Percentiles rank a stretch among this genome's conserved stretches.
Conservation (phyloP, 2,797 vertebrate genomes). For the Hippopotamyrus pictus region DNA sequence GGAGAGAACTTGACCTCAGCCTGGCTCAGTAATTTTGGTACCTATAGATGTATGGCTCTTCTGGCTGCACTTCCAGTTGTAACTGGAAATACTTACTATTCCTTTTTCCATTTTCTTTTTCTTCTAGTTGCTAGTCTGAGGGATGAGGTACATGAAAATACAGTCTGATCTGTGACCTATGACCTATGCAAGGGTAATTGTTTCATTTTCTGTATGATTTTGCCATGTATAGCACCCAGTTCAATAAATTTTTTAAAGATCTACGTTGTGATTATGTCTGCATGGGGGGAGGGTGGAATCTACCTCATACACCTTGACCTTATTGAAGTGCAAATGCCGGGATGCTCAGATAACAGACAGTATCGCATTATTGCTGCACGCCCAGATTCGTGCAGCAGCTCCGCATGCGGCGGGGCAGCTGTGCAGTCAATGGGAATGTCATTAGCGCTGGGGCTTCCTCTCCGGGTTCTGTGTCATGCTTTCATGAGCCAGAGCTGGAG, state of each 20-base stretch:
- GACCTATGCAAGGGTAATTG: conserved; percentile 74
- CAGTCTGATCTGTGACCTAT: conserved; percentile 51
- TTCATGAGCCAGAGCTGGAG: neutral
- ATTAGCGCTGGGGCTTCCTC: neutral
- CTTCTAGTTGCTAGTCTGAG: conserved; percentile 48
- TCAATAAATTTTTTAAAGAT: conserved; percentile 75
- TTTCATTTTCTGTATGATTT: conserved; percentile 63
- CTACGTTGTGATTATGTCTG: conserved; percentile 24
- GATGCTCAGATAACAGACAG: neutral
- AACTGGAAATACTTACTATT: neutral
- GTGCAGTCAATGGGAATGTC: neutral
- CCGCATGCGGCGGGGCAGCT: neutral
- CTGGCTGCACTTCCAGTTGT: neutral
- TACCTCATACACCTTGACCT: neutral
- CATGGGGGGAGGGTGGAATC: neutral
- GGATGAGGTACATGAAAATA: conserved; percentile 57
- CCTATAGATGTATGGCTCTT: neutral
- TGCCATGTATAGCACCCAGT: conserved; percentile 51
- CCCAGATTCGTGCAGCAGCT: neutral
- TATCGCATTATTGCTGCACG: neutral
- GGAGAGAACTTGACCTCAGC: neutral
- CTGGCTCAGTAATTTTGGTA: neutral
- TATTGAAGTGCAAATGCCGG: neutral
- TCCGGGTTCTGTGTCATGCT: neutral
- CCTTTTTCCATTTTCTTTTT: conserved; percentile 45